phyloP scores from a whole-genome alignment of 2,797 vertebrate genomes.

The Uromys caudimaculatus region DNA sequence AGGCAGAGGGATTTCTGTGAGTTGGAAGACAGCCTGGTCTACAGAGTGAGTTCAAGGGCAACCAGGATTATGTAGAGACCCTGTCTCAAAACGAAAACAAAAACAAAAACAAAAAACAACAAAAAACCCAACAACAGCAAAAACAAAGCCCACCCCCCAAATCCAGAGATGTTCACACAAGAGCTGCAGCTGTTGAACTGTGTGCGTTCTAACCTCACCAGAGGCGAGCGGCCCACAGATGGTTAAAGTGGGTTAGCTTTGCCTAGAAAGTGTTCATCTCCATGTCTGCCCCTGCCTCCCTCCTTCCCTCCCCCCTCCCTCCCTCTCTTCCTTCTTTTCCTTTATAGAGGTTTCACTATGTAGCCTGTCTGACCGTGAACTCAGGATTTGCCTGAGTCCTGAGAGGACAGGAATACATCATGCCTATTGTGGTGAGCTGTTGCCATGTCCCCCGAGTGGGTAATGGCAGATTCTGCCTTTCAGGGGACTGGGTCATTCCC shows the following conservation, averaged over 20 bases:
- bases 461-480: not conserved
- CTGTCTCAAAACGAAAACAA: not conserved
- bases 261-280: not conserved
- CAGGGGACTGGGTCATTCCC: not conserved
- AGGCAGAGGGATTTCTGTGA: not conserved
- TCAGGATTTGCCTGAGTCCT: not conserved
- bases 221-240: not conserved
- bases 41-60: not conserved
- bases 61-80: not conserved
- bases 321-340: not conserved
- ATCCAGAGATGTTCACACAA: not conserved
- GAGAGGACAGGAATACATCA: not conserved
- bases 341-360: not conserved
- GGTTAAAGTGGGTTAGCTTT: not conserved
- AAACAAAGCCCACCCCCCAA: not conserved
- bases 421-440: not conserved
- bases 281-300: rapidly evolving
- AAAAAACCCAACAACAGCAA: too few species aligned
- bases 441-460: too few species aligned
- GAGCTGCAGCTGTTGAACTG: not conserved
- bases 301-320: too few species aligned
- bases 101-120: not conserved
- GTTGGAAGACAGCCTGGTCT: not conserved
- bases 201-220: not conserved
- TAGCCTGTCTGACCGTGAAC: not conserved